Conservation (phyloP, 2,113 vertebrate species). For the Pelodiscus sinensis region DNA sequence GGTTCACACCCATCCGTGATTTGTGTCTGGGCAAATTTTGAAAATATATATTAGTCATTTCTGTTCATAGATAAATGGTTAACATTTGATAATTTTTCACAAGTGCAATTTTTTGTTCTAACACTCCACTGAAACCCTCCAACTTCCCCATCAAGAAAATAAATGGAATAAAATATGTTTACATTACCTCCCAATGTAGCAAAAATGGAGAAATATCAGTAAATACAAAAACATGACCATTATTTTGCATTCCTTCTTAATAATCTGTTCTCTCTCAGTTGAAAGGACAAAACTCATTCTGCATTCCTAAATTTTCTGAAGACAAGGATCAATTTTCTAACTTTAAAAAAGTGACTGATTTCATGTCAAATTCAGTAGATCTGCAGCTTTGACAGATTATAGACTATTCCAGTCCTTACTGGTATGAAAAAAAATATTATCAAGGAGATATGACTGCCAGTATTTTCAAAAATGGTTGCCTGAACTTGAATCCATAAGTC, state of each 20-base stretch:
- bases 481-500: neutral
- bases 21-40: neutral
- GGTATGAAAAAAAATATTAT: neutral
- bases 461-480: neutral
- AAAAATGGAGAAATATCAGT: neutral
- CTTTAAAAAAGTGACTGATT: neutral
- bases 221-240: neutral
- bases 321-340: neutral
- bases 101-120: fast-evolving
- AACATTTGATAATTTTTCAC: fast-evolving
- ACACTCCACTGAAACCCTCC: neutral
- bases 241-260: neutral
- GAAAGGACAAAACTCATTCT: neutral
- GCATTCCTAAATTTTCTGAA: neutral
- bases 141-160: neutral
- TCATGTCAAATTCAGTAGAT: neutral
- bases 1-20: neutral
- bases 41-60: neutral
- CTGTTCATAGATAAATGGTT: neutral
- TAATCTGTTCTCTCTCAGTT: fast-evolving
- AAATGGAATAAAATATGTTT: neutral
- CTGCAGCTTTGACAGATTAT: neutral
- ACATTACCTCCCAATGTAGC: neutral
- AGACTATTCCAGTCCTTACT: neutral
- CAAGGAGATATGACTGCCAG: neutral